Evolutionary conservation across 2,888 invertebrate genomes (phyloP), one percentile per base, ranked within the genome.

Genomic region (Laspeyria flexula): DNA sequence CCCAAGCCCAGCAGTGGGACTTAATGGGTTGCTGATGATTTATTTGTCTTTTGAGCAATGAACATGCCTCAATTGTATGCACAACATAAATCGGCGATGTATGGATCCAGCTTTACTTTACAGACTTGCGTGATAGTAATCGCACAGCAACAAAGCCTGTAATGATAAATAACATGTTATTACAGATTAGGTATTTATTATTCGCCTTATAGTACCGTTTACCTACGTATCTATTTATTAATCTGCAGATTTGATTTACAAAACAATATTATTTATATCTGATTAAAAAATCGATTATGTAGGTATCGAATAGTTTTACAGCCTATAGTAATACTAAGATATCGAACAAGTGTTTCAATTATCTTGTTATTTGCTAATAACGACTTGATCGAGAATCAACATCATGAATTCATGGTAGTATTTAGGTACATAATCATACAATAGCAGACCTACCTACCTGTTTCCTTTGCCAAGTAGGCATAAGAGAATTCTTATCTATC

Each of bases 111-210:
- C 25, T 25, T 25, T 25, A 4, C 4, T 6, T 7, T 6, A 7
- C 7, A 1, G 7, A 34, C 27, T 55, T 52, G 55, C 66, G 56
- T 68, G 69, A 25, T 33, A 12, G 12, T 34, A 55, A 44, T 35
- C 16, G 29, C 33, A 37, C 15, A 37, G 18, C 45, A n/a, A 38
- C 47, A 41, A 42, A 25, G 23, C 7, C 21, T 31, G 9, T 31
- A 18, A n/a, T n/a, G 11, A 34, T 2, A 1, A 6, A 16, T 16
- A 25, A 18, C 9, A 16, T 10, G 3, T 15, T 16, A 16, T 16
- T 18, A 18, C 12, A 13, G 7, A 13, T 13, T 9, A 31, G 6
- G 12, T 7, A 7, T 1, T 13, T 12, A 13, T 5, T 31, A 7
- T 7, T 12, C 9, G 9, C 1, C 13, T 15, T n/a, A n/a, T n/a